Evolutionary conservation across 2,888 invertebrate genomes (phyloP).

Genomic region (Drosophila mettleri): DNA sequence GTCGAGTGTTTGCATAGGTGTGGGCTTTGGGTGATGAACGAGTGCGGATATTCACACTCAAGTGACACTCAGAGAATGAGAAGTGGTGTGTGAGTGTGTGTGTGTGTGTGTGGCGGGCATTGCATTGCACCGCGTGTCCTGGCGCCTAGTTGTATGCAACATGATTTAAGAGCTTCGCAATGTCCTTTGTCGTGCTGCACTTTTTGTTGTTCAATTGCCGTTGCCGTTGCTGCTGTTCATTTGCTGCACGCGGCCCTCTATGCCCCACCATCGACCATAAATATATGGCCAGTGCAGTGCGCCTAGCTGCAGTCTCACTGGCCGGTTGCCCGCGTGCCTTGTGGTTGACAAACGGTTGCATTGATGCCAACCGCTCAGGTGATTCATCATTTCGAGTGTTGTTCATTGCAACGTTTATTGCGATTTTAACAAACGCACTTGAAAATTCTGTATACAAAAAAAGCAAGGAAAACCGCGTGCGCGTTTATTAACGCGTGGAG

Average conservation of each 20-base stretch:
- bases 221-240: conserved; percentile 48
- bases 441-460: conserved; percentile 29
- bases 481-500: conserved; percentile 24
- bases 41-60: conserved; percentile 78
- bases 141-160: conserved; percentile 77
- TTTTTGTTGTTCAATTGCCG: conserved; percentile 62
- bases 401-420: conserved; percentile 84
- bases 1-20: conserved; percentile 24
- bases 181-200: conserved; percentile 61
- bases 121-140: conserved; percentile 58
- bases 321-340: conserved; percentile 57
- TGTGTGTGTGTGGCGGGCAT: conserved; percentile 24
- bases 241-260: conserved; percentile 50
- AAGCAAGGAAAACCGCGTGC: conserved; percentile 13
- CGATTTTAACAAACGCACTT: conserved; percentile 83
- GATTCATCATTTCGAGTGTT: conserved; percentile 84
- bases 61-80: conserved; percentile 56
- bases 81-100: conserved; percentile 2
- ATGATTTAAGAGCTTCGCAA: conserved; percentile 70
- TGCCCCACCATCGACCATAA: conserved; percentile 41
- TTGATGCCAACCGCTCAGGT: conserved; percentile 74
- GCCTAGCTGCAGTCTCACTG: conserved; percentile 32
- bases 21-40: conserved; percentile 57
- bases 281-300: conserved; percentile 50
- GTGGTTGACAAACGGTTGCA: conserved; percentile 75